Evolutionary conservation across 1,140 invertebrate genomes (phyloP), one percentile per base, ranked within the genome.

Genomic region (Drosophila seguyi): DNA sequence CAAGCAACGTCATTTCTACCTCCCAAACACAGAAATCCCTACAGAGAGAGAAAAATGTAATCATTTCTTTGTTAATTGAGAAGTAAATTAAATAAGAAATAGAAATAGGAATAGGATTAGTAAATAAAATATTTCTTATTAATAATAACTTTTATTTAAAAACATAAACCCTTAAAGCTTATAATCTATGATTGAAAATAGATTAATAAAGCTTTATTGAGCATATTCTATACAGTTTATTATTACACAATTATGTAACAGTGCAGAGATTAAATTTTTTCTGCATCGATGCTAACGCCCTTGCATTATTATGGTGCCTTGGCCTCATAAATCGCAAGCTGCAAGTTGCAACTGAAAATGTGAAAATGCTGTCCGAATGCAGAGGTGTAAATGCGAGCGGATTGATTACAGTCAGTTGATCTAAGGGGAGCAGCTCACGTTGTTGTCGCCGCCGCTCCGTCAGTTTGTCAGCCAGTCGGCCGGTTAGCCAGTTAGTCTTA

Each of bases 241-340:
- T 11, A 3, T 6, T 16, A 36, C 7, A 10, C 22, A 3, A 20
- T 36, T 16, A 6, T 53, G 16, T 22, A 0, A 2, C 50, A 36
- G 50, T 53, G 50, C 39, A 22, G 22, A 53, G 47, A 66, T 71
- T 62, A 63, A 78, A 76, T 65, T 72, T 71, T 82, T 87, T 86
- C 79, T 86, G 83, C 83, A 76, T 75, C 79, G 79, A 79, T 87
- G 83, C 79, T 76, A 88, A 87, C 84, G 83, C 83, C 83, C 83
- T 87, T 87, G 83, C 75, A 62, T 36, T 53, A 53, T 53, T 53
- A 81, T 72, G 79, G 75, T 65, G 84, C 83, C 83, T 87, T 87
- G 83, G 83, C 83, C 83, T 88, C 83, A 87, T 88, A 88, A 88
- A 76, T 65, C 47, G 53, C 42, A n/a, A 52, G 38, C 16, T 50